Evolutionary conservation across 2,113 vertebrate genomes (phyloP).

Genomic region (Triplophysa dalaica): DNA sequence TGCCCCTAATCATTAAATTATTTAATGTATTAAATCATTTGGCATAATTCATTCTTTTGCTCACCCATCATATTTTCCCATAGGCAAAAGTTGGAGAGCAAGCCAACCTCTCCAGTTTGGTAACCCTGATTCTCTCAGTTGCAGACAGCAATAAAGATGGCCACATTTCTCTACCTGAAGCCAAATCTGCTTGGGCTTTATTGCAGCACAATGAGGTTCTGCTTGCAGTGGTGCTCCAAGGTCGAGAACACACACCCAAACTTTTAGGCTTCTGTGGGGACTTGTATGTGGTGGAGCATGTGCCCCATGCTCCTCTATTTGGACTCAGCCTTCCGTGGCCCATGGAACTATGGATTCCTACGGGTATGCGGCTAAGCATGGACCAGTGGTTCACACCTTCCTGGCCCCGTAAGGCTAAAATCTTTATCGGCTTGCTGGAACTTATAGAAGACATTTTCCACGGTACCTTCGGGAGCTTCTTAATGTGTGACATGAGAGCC

Average conservation of each 20-base stretch:
- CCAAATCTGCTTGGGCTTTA: conserved; percentile 93
- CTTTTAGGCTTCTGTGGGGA: conserved; percentile 95
- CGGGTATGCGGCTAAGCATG: conserved; percentile 85
- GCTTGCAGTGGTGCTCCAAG: conserved; percentile 88
- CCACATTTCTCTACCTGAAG: conserved; percentile 92
- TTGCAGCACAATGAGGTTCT: conserved; percentile 95
- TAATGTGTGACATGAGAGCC: conserved; percentile 93
- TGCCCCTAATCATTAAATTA: too few species aligned
- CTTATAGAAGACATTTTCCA: conserved; percentile 98
- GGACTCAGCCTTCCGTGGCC: conserved; percentile 91
- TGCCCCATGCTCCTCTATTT: conserved; percentile 88
- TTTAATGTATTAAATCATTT: too few species aligned
- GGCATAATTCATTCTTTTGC: neutral
- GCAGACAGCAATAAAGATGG: conserved; percentile 93
- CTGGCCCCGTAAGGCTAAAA: conserved; percentile 96
- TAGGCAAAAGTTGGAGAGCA: conserved; percentile 92
- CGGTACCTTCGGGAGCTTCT: conserved; percentile 92
- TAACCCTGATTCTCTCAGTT: conserved; percentile 83
- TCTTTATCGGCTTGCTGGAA: conserved; percentile 94
- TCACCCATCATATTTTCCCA: neutral
- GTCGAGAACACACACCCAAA: conserved; percentile 91
- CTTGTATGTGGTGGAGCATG: conserved; percentile 91
- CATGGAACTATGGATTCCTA: conserved; percentile 86
- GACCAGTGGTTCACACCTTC: conserved; percentile 96
- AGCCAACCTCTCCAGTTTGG: conserved; percentile 86